phyloP scores from a whole-genome alignment of 2,113 vertebrate species.

The Phylloscopus whistleri region DNA sequence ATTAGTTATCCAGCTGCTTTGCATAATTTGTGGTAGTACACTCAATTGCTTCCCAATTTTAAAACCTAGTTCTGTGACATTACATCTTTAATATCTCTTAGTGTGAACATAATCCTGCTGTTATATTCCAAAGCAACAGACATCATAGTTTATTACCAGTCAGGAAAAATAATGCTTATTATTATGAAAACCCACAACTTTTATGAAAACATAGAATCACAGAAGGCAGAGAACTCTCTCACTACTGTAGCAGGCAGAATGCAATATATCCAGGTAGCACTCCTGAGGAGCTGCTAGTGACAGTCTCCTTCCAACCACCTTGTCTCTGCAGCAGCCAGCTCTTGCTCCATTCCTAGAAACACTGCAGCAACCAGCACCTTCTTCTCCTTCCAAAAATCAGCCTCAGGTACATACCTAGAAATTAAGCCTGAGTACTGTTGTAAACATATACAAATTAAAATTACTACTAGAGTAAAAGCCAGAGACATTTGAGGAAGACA shows the following conservation, averaged over 20 bases:
- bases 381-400: neutral
- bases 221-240: neutral
- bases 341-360: neutral
- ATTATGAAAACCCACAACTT: neutral
- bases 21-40: neutral
- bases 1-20: neutral
- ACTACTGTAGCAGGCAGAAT: neutral
- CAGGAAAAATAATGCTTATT: neutral
- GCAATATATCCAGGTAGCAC: neutral
- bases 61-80: neutral
- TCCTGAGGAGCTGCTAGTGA: neutral
- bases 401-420: neutral
- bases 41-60: neutral
- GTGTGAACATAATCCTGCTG: neutral
- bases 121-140: neutral
- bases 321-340: neutral
- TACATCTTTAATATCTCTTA: neutral
- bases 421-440: neutral
- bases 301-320: neutral
- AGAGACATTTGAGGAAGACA: neutral
- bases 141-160: neutral
- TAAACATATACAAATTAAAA: neutral
- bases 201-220: neutral
- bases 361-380: neutral
- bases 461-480: neutral